These are phyloP conservation scores for Eubucco bourcierii DNA, from an alignment of 2,113 vertebrate species.

Conservation along the genomic window DNA sequence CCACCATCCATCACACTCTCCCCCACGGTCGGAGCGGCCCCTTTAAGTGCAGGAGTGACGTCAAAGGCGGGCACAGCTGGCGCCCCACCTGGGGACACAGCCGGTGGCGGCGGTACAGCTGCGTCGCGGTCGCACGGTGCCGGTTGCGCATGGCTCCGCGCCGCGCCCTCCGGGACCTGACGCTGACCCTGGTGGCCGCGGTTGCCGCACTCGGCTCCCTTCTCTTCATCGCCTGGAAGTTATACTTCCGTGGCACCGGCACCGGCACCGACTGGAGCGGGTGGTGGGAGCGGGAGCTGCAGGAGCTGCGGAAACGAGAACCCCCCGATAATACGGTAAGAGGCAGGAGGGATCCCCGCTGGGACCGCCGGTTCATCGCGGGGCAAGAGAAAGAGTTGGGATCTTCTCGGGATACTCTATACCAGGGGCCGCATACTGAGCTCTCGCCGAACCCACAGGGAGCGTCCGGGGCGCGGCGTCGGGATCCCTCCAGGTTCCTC, in stretches of 20 bases:
- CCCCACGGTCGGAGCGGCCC: background rate
- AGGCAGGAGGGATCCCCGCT: background rate
- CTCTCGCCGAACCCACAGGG: background rate
- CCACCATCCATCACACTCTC: too few relatives aligned
- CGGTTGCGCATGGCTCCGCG: constrained; percentile 66
- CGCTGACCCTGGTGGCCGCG: constrained; percentile 81
- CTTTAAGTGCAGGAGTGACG: background rate
- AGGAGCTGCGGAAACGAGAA: background rate
- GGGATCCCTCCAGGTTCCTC: background rate
- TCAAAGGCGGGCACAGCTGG: background rate
- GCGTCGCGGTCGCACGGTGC: background rate
- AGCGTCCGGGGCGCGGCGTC: background rate
- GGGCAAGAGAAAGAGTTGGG: background rate
- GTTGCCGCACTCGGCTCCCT: constrained; percentile 84
- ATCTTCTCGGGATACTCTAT: background rate
- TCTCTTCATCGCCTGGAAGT: constrained; percentile 83
- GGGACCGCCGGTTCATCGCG: background rate
- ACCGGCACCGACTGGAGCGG: background rate
- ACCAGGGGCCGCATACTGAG: background rate
- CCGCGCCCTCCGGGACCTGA: constrained; percentile 57
- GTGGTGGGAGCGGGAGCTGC: constrained; percentile 22
- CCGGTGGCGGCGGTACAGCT: background rate
- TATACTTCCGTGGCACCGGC: constrained; percentile 71
- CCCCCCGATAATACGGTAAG: background rate
- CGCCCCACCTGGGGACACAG: background rate